Evolutionary conservation across 2,888 invertebrate genomes (phyloP), one percentile per base, ranked within the genome.

Genomic region (Drosophila meridiana): DNA sequence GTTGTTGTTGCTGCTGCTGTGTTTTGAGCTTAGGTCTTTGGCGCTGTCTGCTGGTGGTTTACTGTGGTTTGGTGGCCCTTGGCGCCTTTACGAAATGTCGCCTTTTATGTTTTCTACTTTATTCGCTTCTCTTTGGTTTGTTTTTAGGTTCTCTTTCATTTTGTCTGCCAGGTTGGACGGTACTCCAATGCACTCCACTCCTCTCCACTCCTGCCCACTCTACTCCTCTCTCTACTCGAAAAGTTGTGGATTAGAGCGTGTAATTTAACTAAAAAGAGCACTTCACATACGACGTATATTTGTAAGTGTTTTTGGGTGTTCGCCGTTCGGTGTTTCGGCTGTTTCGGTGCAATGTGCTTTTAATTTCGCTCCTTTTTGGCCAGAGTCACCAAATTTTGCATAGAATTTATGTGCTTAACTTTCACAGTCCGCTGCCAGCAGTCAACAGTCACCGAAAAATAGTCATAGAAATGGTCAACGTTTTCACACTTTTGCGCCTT

Each of bases 391-490:
- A 69, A 76, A 73, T 75, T 73, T 71, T 73, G 59, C 72, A 82
- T 77, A 80, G 84, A 84, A 89, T 86, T 86, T 87, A 86, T 87
- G 78, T 78, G 87, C 88, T 88, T 83, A 86, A 90, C 89, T 90
- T 87, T 87, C 67, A 88, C 86, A 83, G 79, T 78, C 73, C 72
- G 88, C 71, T 62, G 70, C 20, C 20, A 20, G 66, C 72, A 71
- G 74, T 76, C 73, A 72, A 68, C 72, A 71, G 74, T 76, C 73
- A 72, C 68, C 80, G 56, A 70, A 56, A 70, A 89, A 80, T 77
- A 80, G 86, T 84, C 88, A 78, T 85, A 87, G 83, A 87, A 87
- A 81, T 77, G 73, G 71, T 75, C 76, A 73, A 86, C 82, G 69
- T 80, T 88, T 87, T 90, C 87, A 87, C 87, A 90, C 81, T 81